Percentiles rank a stretch among this genome's conserved stretches.
Conservation (phyloP, 2,113 vertebrate genomes). For the Montifringilla adamsi region DNA sequence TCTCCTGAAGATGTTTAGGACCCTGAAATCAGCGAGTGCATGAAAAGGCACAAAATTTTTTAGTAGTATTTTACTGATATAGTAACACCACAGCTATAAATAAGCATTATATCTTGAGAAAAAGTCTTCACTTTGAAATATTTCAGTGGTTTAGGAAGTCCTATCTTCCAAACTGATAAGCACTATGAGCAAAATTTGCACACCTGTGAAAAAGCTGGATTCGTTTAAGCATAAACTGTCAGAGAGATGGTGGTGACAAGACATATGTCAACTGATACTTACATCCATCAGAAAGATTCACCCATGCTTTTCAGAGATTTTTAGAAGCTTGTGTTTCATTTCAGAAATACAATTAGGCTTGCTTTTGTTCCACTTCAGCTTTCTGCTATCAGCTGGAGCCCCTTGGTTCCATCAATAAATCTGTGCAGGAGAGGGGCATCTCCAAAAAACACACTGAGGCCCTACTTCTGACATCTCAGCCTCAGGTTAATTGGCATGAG, state of each 20-base stretch:
- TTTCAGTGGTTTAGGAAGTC: neutral
- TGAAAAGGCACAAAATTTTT: neutral
- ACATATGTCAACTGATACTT: neutral
- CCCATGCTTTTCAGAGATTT: neutral
- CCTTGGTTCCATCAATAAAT: neutral
- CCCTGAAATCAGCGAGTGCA: neutral
- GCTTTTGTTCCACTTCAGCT: neutral
- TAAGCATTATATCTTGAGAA: neutral
- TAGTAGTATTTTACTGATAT: neutral
- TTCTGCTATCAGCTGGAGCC: neutral
- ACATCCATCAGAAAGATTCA: neutral
- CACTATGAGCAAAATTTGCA: neutral
- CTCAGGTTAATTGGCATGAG: neutral
- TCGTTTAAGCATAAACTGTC: neutral
- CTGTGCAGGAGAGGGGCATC: neutral
- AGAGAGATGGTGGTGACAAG: neutral
- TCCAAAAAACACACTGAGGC: neutral
- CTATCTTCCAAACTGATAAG: neutral
- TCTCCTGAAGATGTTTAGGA: fast-evolving
- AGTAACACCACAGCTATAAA: neutral
- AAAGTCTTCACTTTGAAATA: neutral
- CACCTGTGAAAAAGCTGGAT: neutral
- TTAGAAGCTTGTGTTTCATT: neutral
- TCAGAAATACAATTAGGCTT: neutral
- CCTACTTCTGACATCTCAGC: neutral